Conservation (phyloP, 2,113 vertebrate species). For the Zosterops hypoxanthus region DNA sequence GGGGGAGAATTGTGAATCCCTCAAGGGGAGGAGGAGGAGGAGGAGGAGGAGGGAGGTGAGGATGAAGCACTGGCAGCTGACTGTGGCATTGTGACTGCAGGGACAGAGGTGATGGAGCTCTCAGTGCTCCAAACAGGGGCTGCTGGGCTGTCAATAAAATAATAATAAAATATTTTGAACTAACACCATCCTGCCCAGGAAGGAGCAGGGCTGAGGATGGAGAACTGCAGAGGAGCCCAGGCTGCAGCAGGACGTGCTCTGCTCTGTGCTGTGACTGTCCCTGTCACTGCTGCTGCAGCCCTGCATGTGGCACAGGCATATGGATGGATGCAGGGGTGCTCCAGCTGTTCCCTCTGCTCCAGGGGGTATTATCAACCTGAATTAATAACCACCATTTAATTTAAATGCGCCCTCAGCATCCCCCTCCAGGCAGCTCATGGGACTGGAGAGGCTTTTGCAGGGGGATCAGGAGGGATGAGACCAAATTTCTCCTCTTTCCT, state of each 20-base stretch:
- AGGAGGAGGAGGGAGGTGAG: neutral
- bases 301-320: neutral
- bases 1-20: fast-evolving
- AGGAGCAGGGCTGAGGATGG: neutral
- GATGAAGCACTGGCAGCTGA: fast-evolving
- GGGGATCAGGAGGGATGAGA: neutral
- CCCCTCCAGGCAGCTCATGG: fast-evolving
- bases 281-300: neutral
- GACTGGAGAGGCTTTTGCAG: neutral
- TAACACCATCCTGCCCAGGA: fast-evolving
- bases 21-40: neutral
- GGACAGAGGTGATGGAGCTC: neutral
- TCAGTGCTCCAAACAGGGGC: neutral
- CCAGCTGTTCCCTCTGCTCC: neutral
- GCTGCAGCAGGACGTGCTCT: neutral
- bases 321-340: neutral
- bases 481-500: neutral
- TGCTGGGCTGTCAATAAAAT: neutral
- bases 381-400: fast-evolving
- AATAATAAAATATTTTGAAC: neutral
- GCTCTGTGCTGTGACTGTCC: neutral
- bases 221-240: fast-evolving
- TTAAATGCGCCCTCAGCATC: fast-evolving
- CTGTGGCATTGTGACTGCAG: fast-evolving
- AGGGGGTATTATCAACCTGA: neutral